These are phyloP conservation scores for Ictalurus furcatus DNA, from an alignment of 2,113 vertebrate genomes.

Conservation along the genomic window DNA sequence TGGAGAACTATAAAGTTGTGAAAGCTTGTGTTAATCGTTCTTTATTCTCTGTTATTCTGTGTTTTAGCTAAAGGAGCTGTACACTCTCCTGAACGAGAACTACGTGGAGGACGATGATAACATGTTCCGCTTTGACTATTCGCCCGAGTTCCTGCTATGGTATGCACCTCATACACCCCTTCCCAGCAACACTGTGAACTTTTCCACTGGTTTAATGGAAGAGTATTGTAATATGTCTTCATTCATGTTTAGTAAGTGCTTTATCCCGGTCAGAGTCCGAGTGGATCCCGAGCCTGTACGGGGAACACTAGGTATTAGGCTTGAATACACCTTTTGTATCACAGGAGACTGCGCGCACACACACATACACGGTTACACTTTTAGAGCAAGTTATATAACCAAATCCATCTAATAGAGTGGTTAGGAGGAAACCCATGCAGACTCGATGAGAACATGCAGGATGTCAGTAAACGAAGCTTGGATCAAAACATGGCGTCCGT, in stretches of 20 bases:
- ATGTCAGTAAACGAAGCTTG: too few species aligned
- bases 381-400: not conserved
- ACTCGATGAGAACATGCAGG: too few species aligned
- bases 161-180: constrained; percentile 65
- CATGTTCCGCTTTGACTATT: constrained; percentile 99
- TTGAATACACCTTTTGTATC: too few species aligned
- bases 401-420: too few species aligned
- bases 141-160: constrained; percentile 96
- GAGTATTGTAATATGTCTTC: not conserved
- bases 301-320: not conserved
- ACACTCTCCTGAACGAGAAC: constrained; percentile 97
- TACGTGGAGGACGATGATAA: constrained; percentile 99
- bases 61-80: constrained; percentile 92
- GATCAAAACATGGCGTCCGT: not conserved
- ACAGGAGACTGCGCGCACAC: too few species aligned
- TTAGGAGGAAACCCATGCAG: too few species aligned
- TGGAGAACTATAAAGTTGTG: not conserved
- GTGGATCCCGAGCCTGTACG: not conserved
- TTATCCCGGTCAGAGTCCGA: not conserved
- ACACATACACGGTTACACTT: too few species aligned
- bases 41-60: not conserved
- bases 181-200: not conserved
- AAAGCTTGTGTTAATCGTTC: not conserved
- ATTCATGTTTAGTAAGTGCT: not conserved
- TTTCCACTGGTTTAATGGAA: not conserved